Base-by-base conservation (phyloP, 1,140 invertebrate species). In the Dermatophagoides farinae region DNA sequence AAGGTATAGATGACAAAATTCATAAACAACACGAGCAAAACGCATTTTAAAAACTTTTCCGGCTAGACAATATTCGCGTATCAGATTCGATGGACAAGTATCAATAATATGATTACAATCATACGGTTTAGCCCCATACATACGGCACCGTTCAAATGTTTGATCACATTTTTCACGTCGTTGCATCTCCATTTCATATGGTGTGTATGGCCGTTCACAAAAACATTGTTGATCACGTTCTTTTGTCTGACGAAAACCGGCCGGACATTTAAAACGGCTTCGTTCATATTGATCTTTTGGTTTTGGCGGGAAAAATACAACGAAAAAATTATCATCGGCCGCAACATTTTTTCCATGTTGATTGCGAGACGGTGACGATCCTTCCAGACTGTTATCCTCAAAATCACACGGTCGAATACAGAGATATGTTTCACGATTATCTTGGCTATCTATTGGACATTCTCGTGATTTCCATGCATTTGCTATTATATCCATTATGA, bases 1-100 rank as follows among this genome's bases (percentile, higher is more conserved):
- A 25, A 55, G 53, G n/a, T 25, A 55, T 20, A 23, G 10, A 40
- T 55, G 53, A 23, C 53, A 55, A 55, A 55, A 55, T 39, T 55
- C 16, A 40, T 55, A 55, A 40, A 55, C 25, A 12, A 55, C 53
- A 4, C 14, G 1, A 38, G 53, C 25, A 23, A 55, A 55, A 11
- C 53, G 53, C 53, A 55, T 55, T 23, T 55, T 55, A 20, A n/a
- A 55, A 23, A 55, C 53, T n/a, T 55, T 39, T n/a, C 53, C 53
- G 9, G 25, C 53, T 12, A 55, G 23, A 55, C 53, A 55, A 25
- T 55, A 55, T n/a, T 55, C 53, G 2, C 53, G 53, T 25, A 55
- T 14, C 25, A 55, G 14, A 5, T 11, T 18, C 6, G 53, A 14
- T 11, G 53, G 53, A 55, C 53, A 55, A 4, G 41, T 14, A 40